Conservation (phyloP, 2,113 vertebrate genomes). For the Nerophis lumbriciformis region DNA sequence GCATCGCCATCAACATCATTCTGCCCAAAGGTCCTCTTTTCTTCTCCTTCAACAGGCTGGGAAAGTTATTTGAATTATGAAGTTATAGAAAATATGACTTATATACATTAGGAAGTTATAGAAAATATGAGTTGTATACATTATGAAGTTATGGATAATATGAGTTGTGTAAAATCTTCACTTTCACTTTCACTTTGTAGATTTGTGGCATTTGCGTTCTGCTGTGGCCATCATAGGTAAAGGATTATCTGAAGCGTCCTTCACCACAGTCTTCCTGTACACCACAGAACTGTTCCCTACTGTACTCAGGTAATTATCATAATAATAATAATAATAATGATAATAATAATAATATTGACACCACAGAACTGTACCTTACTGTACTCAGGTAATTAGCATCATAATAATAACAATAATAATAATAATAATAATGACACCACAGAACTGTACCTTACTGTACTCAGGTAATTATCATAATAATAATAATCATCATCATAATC, state of each 20-base stretch:
- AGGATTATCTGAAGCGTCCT: constrained; percentile 77
- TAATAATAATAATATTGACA: too few relatives aligned
- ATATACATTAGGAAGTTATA: too few relatives aligned
- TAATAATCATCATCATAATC: too few relatives aligned
- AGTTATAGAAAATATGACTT: too few relatives aligned
- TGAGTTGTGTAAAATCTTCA: too few relatives aligned
- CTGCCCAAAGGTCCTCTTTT: constrained; percentile 57
- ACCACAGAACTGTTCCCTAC: constrained; percentile 83
- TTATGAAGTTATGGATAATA: too few relatives aligned
- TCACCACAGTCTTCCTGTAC: constrained; percentile 75
- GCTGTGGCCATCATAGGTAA: constrained; percentile 72
- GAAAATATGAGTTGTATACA: too few relatives aligned
- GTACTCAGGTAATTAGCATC: too few relatives aligned
- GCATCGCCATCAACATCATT: constrained; percentile 64
- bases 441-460: constrained; percentile 73
- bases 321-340: constrained; percentile 8
- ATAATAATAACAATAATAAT: too few relatives aligned
- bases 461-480: too few relatives aligned
- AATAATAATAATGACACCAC: constrained; percentile 58
- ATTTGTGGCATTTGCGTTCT: constrained; percentile 52
- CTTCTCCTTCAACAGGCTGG: not conserved
- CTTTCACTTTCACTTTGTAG: constrained; percentile 35
- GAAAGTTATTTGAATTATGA: too few relatives aligned
- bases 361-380: constrained; percentile 77
- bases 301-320: constrained; percentile 71